phyloP scores from a whole-genome alignment of 2,888 invertebrate genomes.

The Scaptomyza flava region DNA sequence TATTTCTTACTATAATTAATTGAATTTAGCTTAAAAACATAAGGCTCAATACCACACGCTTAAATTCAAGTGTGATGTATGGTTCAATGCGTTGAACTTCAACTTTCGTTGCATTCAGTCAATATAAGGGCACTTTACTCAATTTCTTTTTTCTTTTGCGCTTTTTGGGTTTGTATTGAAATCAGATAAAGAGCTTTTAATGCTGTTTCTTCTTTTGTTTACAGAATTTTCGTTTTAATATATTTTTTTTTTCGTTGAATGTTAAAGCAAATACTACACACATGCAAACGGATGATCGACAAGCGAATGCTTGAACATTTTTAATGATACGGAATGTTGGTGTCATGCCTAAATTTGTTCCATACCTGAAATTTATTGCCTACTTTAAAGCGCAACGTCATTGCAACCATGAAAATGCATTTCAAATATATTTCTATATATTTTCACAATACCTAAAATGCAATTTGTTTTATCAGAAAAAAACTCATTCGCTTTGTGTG shows the following conservation, averaged over 20 bases:
- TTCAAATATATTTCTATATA: background rate
- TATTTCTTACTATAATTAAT: background rate
- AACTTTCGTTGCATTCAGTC: background rate
- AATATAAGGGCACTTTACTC: background rate
- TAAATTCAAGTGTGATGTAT: slow-evolving; percentile 1
- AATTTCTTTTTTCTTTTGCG: background rate
- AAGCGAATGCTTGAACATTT: background rate
- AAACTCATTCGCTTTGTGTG: background rate
- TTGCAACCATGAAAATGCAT: background rate
- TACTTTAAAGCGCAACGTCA: slow-evolving; percentile 1
- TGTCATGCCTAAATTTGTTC: background rate
- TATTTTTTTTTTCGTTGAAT: background rate
- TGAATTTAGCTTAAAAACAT: background rate
- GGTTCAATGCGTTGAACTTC: background rate
- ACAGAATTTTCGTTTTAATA: background rate
- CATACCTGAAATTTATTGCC: background rate
- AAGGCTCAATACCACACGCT: too few relatives aligned
- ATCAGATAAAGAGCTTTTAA: background rate
- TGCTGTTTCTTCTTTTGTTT: background rate
- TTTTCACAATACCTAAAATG: background rate
- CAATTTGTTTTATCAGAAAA: background rate
- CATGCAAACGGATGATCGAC: background rate
- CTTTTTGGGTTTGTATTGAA: background rate
- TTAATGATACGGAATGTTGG: too few relatives aligned
- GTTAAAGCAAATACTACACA: background rate